Evolutionary conservation across 2,888 invertebrate genomes (phyloP).

Genomic region (Thalpophila matura): DNA sequence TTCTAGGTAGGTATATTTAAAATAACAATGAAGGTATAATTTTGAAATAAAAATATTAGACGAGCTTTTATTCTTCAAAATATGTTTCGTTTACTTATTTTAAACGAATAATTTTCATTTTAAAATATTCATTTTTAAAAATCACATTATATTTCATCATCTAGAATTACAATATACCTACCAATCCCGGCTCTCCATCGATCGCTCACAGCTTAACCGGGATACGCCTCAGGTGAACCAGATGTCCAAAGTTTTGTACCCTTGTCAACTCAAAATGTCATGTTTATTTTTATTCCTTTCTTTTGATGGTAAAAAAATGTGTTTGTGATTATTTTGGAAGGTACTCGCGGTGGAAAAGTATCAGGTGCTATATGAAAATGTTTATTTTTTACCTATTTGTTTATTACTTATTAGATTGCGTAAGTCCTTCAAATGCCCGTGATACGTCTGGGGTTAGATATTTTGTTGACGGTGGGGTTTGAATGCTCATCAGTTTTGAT

Average conservation of each 20-base stretch:
- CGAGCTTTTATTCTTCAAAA: too few relatives aligned
- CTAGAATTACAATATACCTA: slow-evolving; percentile 4
- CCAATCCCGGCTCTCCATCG: slow-evolving; percentile 30
- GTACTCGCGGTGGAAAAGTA: neutral
- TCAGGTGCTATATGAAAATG: neutral
- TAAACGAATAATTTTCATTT: too few relatives aligned
- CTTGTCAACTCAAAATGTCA: slow-evolving; percentile 77
- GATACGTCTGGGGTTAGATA: too few relatives aligned
- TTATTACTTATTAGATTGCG: too few relatives aligned
- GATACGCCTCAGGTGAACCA: slow-evolving; percentile 72
- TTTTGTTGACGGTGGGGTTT: too few relatives aligned
- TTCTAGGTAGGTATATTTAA: too few relatives aligned
- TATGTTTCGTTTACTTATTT: too few relatives aligned
- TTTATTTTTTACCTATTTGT: slow-evolving; percentile 3
- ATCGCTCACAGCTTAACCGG: slow-evolving; percentile 57
- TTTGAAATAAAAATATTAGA: too few relatives aligned
- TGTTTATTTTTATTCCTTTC: slow-evolving; percentile 69
- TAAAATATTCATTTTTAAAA: too few relatives aligned
- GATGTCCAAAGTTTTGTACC: slow-evolving; percentile 77
- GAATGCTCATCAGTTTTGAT: too few relatives aligned
- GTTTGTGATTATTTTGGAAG: slow-evolving; percentile 40
- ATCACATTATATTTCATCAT: neutral
- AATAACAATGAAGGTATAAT: too few relatives aligned
- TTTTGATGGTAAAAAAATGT: slow-evolving; percentile 56
- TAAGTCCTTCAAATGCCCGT: too few relatives aligned